Base-by-base conservation (phyloP, 1,140 invertebrate species). In the Orius insidiosus region DNA sequence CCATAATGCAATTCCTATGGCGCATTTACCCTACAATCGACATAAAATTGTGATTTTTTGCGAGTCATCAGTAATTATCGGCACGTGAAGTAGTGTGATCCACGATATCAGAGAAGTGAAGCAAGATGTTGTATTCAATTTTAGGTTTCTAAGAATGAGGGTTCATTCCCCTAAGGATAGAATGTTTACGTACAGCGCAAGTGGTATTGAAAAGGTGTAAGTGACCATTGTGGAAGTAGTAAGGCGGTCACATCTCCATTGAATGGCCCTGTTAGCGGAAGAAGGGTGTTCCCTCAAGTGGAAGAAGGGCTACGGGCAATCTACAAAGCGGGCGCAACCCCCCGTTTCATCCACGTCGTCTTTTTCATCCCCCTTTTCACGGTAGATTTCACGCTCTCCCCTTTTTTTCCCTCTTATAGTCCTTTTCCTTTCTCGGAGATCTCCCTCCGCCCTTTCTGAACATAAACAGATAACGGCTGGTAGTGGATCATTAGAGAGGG, bases 261-360 rank as follows among this genome's bases (percentile, higher is more conserved):
- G 38, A 40, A 40, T 40, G 14, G 38, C 38, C 38, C 24, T 40
- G 38, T 40, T 40, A 40, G 38, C 11, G 52, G 60, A 59, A 47
- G 46, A 45, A 46, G 46, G 35, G 35, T n/a, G 35, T 36, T n/a
- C 35, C n/a, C n/a, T 15, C 38, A 15, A 18, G 18, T 13, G 38
- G 38, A 18, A 40, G 14, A 40, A 40, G 38, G 38, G 18, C 13
- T 14, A 18, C 6, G 35, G n/a, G 14, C n/a, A 36, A 15, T 36
- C n/a, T 15, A 36, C n/a, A 36, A 15, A 11, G 35, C 14, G 14
- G 16, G 18, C 13, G n/a, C 13, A 10, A 40, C 11, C 9, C 16
- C 38, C 5, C 16, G 3, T 40, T 15, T 13, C 9, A 40, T 10
- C 13, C 38, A 40, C n/a, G 3, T 11, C 35, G 35, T 18, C 16